phyloP scores from a whole-genome alignment of 2,888 invertebrate genomes.

The Glaucopsyche alexis region DNA sequence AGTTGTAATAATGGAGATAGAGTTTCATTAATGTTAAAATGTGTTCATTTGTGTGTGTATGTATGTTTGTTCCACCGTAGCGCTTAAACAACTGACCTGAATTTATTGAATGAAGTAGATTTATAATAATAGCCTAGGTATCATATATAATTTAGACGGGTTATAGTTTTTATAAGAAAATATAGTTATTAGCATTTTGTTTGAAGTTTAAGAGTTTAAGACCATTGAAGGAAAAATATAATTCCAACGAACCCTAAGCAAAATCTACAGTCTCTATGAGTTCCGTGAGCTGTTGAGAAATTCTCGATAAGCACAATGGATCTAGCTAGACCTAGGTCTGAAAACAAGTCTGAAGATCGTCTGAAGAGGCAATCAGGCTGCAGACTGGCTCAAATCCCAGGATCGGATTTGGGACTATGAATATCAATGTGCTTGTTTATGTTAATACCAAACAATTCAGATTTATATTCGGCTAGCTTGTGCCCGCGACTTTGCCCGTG shows the following conservation, averaged over 20 bases:
- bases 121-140: too few relatives aligned
- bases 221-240: too few relatives aligned
- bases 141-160: too few relatives aligned
- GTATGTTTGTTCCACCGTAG: neutral
- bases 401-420: constrained; percentile 6
- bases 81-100: neutral
- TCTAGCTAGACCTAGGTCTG: neutral
- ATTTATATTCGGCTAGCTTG: too few relatives aligned
- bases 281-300: neutral
- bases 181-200: too few relatives aligned
- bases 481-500: too few relatives aligned
- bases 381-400: neutral
- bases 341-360: constrained; percentile 25
- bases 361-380: constrained; percentile 14
- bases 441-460: neutral
- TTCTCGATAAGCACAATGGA: constrained; percentile 18
- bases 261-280: neutral
- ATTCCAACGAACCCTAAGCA: neutral
- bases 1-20: too few relatives aligned
- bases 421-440: constrained; percentile 1
- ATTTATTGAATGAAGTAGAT: neutral
- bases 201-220: too few relatives aligned
- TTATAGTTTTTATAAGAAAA: too few relatives aligned
- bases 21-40: too few relatives aligned
- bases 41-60: neutral